phyloP scores from a whole-genome alignment of 1,140 invertebrate genomes.

The Papilio dardanus region DNA sequence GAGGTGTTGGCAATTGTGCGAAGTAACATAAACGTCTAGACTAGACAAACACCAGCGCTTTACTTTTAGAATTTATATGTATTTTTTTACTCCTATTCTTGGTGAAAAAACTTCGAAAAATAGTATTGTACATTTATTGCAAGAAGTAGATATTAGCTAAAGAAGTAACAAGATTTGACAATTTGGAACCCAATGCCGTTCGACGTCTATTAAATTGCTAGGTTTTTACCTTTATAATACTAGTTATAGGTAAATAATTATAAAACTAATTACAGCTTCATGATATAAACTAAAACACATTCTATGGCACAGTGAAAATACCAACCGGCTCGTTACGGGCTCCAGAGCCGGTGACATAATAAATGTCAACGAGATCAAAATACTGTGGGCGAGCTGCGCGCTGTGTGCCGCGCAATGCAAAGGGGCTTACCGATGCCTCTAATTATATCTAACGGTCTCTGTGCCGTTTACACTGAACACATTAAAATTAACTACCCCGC shows the following conservation, averaged over 20 bases:
- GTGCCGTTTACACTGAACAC: constrained; percentile 74
- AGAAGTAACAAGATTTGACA: no score
- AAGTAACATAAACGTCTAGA: neutral
- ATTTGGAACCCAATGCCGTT: no score
- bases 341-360: constrained; percentile 63
- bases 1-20: neutral
- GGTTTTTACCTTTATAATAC: no score
- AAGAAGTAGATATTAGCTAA: no score
- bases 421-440: constrained; percentile 66
- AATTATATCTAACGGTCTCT: constrained; percentile 77
- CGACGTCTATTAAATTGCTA: no score
- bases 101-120: no score
- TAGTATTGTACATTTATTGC: no score
- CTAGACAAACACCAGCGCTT: neutral
- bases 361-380: constrained; percentile 74
- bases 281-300: neutral
- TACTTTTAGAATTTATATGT: neutral
- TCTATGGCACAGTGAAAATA: constrained; percentile 28
- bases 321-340: neutral
- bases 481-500: constrained; percentile 79
- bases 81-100: no score
- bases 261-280: neutral
- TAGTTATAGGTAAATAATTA: no score
- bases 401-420: constrained; percentile 49
- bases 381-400: constrained; percentile 53